Base-by-base conservation (phyloP, 2,888 invertebrate species). In the Apodemia mormo region DNA sequence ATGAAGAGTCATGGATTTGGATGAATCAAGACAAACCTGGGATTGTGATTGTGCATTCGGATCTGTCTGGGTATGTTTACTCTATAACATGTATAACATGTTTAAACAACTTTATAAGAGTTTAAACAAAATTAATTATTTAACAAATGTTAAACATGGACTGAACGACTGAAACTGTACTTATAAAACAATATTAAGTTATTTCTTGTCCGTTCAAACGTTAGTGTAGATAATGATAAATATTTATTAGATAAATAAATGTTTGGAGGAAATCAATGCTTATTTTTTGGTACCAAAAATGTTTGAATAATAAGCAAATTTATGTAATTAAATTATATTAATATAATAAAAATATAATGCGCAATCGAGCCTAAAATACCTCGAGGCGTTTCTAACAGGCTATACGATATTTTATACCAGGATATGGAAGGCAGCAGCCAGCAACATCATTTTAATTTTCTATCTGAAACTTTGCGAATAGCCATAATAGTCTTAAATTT, bases 91-190 rank as follows among this genome's bases (percentile, higher is more conserved):
- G 33, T 33, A 33, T 33, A 33, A 33, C 33, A 33, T 37, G 37
- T 37, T 37, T 37, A 5, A 37, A 37, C 37, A 37, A 37, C 37
- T 5, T 37, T 37, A 5, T 37, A 37, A 37, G 4, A 37, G 0
- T 0, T 45, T 45, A 3, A 12, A 45, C 4, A 45, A 5, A 40
- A 40, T 40, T 40, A 40, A 3, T 45, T 12, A 45, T 45, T 45
- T 12, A 45, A 45, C 12, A 9, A n/a, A 52, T 58, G 3, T 58
- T 29, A 10, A 10, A 58, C 10, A 30, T 58, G 30, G 30, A 58
- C 58, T 58, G 58, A 58, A 10, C 12, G 30, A 58, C 58, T 58
- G 58, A 58, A 10, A 58, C 9, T 29, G 58, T 58, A 58, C 58
- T 58, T 58, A 58, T 58, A 30, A 29, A 56, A 56, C 56, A 8